These are phyloP conservation scores for Rattus norvegicus DNA, from an alignment of 2,113 vertebrate species.

Conservation along the genomic window GRCr8 NC_086032.1:88538501-88539000, in stretches of 20 bases:
- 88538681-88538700: neutral
- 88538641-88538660: too few relatives aligned
- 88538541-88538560: accelerated
- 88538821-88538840: neutral
- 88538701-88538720: neutral
- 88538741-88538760: neutral
- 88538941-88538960: neutral
- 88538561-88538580: accelerated
- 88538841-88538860: neutral
- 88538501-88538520: neutral
- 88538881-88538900: accelerated
- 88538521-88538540: accelerated
- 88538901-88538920: too few relatives aligned
- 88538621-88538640: neutral
- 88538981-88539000: neutral
- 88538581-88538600: accelerated
- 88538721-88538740: neutral
- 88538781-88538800: neutral
- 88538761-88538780: neutral
- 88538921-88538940: neutral
- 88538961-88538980: too few relatives aligned
- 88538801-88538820: neutral
- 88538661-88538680: accelerated
- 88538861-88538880: neutral
- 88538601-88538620: neutral